phyloP scores from a whole-genome alignment of 1,140 invertebrate genomes.

The Helicorthomorpha holstii region DNA sequence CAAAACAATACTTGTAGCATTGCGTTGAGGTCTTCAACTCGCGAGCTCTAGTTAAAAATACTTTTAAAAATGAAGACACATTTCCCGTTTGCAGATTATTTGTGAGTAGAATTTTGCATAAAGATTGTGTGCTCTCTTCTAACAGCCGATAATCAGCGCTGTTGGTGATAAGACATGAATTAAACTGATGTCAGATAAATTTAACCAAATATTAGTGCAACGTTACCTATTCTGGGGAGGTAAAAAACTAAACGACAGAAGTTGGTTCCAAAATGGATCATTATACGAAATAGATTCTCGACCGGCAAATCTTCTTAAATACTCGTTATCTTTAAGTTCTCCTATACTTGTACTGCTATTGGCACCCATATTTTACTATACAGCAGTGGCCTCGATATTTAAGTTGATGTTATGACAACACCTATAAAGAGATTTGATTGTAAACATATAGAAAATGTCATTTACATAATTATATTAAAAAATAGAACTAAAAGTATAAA shows the following conservation, averaged over 20 bases:
- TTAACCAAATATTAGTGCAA: background rate
- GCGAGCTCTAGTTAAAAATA: constrained; percentile 56
- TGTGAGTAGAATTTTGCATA: constrained; percentile 48
- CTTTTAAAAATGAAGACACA: constrained; percentile 63
- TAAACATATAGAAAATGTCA: too few species aligned
- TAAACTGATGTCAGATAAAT: too few species aligned
- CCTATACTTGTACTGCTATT: constrained; percentile 55
- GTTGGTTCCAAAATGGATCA: constrained; percentile 83
- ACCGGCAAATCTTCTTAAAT: constrained; percentile 57
- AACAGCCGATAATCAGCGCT: constrained; percentile 62
- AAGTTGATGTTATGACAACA: too few species aligned
- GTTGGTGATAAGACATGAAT: constrained; percentile 11
- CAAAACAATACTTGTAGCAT: constrained; percentile 53
- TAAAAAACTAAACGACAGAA: constrained; percentile 77
- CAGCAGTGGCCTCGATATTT: too few species aligned
- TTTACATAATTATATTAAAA: too few species aligned
- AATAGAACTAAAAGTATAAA: too few species aligned
- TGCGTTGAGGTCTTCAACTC: constrained; percentile 64
- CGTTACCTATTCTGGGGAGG: constrained; percentile 49
- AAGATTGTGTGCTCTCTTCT: constrained; percentile 52
- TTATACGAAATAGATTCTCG: constrained; percentile 61
- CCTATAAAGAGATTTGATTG: too few species aligned
- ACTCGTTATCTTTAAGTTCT: constrained; percentile 64
- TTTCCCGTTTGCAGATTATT: constrained; percentile 78
- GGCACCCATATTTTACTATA: constrained; percentile 51